Evolutionary conservation across 2,797 vertebrate species (phyloP), one percentile per base, ranked within the genome.

Genomic region (Peromyscus nudipes): DNA sequence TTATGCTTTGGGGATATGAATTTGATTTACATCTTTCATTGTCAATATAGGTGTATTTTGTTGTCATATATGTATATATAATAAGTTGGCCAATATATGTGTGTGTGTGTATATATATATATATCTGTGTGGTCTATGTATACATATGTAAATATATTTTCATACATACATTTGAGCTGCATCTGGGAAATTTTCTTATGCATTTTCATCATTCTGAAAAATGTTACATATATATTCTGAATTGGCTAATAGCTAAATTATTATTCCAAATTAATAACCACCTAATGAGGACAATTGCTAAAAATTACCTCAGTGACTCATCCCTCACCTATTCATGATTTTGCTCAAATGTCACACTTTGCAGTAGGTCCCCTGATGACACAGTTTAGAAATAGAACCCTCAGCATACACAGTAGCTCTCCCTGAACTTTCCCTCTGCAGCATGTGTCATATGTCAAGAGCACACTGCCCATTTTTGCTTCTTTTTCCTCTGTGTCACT

Each of bases 121-220:
- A 43, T 79, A 16, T 67, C 29, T 67, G 64, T 67, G 57, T 34
- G 31, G 62, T 60, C 13, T 62, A 10, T 82, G 14, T 62, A 21
- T 80, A 27, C 37, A 29, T 62, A 40, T 57, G 16, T n/a, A 57
- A 34, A 13, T 37, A 57, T 81, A 57, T 57, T 37, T 81, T 57
- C 34, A 81, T 25, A 60, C 9, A 82, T 3, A 55, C 11, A 80
- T 67, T 82, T 75, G 37, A 75, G 25, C 40, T 71, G 29, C 27
- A 83, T 62, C n/a, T 89, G 83, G 79, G 17, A 88, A 94, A 34
- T 71, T 64, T 89, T 37, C 73, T 40, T 64, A 71, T 6, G 76
- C 43, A 79, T 60, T 77, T 40, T 75, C 71, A 73, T 79, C 52
- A 84, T 65, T 82, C 31, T 57, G 81, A 89, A 96, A 91, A 60